phyloP scores from a whole-genome alignment of 2,888 invertebrate species.

The Cheilosia vernalis region DNA sequence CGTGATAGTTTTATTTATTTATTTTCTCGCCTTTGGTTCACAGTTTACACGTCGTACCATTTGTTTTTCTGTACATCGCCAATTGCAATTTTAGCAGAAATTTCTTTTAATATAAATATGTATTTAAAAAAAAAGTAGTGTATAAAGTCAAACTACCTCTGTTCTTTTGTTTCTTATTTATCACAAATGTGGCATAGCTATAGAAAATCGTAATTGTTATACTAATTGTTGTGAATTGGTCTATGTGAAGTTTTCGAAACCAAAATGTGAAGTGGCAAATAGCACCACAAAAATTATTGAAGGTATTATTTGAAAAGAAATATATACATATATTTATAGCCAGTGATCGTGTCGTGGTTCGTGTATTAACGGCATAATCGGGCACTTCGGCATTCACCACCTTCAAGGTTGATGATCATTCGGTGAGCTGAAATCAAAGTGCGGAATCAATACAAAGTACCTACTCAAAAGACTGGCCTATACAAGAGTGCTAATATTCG shows the following conservation, averaged over 20 bases:
- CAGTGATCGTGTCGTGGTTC: slow-evolving; percentile 57
- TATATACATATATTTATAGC: not conserved
- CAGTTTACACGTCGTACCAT: slow-evolving; percentile 1
- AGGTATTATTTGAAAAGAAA: slow-evolving; percentile 19
- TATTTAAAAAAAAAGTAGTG: no score
- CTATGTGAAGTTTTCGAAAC: slow-evolving; percentile 28
- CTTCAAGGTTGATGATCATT: slow-evolving; percentile 64
- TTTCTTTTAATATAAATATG: not conserved
- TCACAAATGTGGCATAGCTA: slow-evolving; percentile 32
- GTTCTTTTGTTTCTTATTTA: slow-evolving; percentile 25
- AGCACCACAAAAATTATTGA: slow-evolving; percentile 31
- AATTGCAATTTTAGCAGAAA: not conserved
- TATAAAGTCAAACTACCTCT: not conserved
- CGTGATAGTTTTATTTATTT: slow-evolving; percentile 10
- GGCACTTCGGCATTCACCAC: slow-evolving; percentile 54
- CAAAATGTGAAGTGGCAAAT: slow-evolving; percentile 62
- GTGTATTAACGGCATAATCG: slow-evolving; percentile 52
- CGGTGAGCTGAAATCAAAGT: slow-evolving; percentile 41
- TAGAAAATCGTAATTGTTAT: slow-evolving; percentile 34
- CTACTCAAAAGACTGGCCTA: slow-evolving; percentile 32
- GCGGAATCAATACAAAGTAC: slow-evolving; percentile 38
- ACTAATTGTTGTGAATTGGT: slow-evolving; percentile 27
- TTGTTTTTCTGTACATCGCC: not conserved
- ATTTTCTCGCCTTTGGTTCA: not conserved
- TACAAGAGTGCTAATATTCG: not conserved